Percentiles rank a stretch among this genome's conserved stretches.
Conservation (phyloP, 2,113 vertebrate species). For the Motacilla tschutschensis region DNA sequence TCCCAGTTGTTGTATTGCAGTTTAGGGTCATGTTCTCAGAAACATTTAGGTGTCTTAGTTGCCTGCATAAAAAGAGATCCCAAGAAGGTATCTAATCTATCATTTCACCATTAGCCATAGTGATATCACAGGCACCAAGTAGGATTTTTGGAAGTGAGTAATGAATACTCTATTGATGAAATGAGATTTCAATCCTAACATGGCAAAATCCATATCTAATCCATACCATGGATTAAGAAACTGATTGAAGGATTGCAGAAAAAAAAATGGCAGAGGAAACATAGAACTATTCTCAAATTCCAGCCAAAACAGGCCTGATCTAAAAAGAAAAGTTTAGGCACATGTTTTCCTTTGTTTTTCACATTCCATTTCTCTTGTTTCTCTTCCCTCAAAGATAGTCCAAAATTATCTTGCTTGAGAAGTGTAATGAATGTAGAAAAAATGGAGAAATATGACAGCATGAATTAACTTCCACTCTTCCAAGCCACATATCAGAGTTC, state of each 20-base stretch:
- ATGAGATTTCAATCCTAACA: not conserved
- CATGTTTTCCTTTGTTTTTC: conserved; percentile 35
- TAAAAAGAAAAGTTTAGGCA: not conserved
- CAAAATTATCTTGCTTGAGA: conserved; percentile 39
- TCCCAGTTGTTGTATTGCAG: not conserved
- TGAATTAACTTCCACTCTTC: conserved; percentile 21
- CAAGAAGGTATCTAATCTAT: not conserved
- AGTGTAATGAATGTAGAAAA: conserved; percentile 42
- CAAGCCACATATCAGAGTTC: not conserved
- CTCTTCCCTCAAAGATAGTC: not conserved
- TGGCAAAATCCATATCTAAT: not conserved
- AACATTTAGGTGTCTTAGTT: not conserved
- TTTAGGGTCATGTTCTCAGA: not conserved
- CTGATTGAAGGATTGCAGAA: not conserved
- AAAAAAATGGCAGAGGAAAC: not conserved
- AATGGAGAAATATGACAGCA: not conserved
- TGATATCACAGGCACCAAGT: not conserved
- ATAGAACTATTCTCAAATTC: conserved; percentile 28
- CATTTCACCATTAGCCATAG: not conserved
- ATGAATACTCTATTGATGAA: not conserved
- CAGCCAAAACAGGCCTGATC: not conserved
- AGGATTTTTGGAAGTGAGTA: not conserved
- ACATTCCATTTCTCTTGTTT: not conserved
- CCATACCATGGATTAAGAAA: not conserved
- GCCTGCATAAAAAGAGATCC: not conserved